phyloP scores from a whole-genome alignment of 2,888 invertebrate species.

The Eurytoma adleriae region DNA sequence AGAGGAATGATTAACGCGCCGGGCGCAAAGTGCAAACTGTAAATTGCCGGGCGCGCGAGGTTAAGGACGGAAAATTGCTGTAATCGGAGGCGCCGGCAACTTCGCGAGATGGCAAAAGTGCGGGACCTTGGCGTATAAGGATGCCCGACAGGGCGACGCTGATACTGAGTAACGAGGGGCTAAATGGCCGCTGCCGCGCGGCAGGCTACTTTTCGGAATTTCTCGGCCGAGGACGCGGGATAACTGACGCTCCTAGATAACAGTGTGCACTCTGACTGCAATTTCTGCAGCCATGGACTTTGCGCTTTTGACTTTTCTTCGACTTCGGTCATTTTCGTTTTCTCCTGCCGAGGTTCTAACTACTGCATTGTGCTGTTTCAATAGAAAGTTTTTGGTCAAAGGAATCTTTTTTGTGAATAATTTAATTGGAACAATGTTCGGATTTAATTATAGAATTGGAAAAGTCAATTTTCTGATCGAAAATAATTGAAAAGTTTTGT shows the following conservation, averaged over 20 bases:
- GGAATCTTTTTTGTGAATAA: no score
- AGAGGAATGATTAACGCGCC: conserved; percentile 44
- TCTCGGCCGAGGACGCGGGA: neutral
- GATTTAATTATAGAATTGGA: no score
- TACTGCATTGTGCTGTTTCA: no score
- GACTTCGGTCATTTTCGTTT: no score
- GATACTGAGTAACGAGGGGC: conserved; percentile 44
- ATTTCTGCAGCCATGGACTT: no score
- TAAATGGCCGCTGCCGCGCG: conserved; percentile 5
- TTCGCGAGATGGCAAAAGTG: neutral
- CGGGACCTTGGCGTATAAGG: neutral
- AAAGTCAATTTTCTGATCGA: no score
- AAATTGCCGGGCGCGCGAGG: conserved; percentile 34
- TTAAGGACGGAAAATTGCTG: conserved; percentile 37
- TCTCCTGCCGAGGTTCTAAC: no score
- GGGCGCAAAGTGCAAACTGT: conserved; percentile 32
- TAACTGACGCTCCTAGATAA: neutral
- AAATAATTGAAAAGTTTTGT: no score
- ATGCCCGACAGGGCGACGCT: neutral
- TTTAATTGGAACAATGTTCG: no score
- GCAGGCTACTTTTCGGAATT: neutral
- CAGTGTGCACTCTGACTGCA: no score
- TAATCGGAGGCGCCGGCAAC: conserved; percentile 45
- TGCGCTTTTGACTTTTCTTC: no score
- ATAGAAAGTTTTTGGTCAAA: no score